A percentile compares a stretch with the other conserved stretches of the same genome.
phyloP scores from a whole-genome alignment of 2,888 invertebrate species.

The Boloria selene region DNA sequence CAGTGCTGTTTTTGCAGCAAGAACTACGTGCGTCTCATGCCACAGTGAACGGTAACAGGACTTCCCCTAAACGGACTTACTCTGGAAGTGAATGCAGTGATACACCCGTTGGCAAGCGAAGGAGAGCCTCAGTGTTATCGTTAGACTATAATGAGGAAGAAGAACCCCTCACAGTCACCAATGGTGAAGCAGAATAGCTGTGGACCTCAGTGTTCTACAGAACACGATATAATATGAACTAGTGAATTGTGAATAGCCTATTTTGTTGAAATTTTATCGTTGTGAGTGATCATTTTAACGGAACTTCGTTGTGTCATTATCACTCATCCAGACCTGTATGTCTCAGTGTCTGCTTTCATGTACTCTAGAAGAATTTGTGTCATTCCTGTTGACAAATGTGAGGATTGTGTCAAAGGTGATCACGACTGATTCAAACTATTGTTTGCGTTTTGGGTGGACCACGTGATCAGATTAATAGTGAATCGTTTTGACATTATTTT shows the following conservation, averaged over 20 bases:
- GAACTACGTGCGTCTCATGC: conserved; percentile 90
- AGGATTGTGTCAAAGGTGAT: conserved; percentile 70
- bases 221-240: conserved; percentile 58
- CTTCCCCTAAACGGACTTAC: conserved; percentile 66
- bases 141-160: conserved; percentile 89
- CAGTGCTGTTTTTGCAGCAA: conserved; percentile 96
- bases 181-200: conserved; percentile 84
- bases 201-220: conserved; percentile 56
- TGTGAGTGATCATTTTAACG: conserved; percentile 62
- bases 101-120: conserved; percentile 84
- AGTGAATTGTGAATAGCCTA: conserved; percentile 50
- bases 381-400: conserved; percentile 73
- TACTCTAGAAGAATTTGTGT: conserved; percentile 41
- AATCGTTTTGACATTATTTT: conserved; percentile 79
- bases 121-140: conserved; percentile 87
- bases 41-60: conserved; percentile 66
- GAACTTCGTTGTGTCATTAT: conserved; percentile 46
- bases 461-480: conserved; percentile 77
- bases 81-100: conserved; percentile 71
- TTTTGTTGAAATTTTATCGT: conserved; percentile 20
- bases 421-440: conserved; percentile 62
- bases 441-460: conserved; percentile 78
- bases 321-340: conserved; percentile 48
- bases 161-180: conserved; percentile 86
- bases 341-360: conserved; percentile 26